Conservation (phyloP, 2,113 vertebrate genomes). For the Aspidoscelis tigris region DNA sequence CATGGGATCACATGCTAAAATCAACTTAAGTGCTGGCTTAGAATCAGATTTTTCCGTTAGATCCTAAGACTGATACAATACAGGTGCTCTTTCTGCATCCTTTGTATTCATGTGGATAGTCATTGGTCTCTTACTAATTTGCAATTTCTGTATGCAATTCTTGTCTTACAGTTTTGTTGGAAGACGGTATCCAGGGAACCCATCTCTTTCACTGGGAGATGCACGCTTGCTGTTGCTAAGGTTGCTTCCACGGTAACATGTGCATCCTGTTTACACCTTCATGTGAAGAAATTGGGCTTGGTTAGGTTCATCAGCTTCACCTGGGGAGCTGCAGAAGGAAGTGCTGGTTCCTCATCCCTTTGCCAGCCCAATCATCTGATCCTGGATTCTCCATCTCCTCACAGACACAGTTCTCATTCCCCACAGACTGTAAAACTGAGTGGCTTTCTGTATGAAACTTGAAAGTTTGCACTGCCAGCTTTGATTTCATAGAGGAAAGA, state of each 20-base stretch:
- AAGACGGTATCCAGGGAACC: conserved; percentile 73
- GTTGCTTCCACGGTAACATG: conserved; percentile 82
- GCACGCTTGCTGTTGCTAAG: conserved; percentile 75
- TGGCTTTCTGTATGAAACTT: neutral
- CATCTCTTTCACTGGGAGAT: conserved; percentile 68
- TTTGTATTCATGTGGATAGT: accelerated
- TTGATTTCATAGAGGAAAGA: conserved; percentile 15
- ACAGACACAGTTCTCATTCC: conserved; percentile 1
- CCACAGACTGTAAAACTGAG: neutral
- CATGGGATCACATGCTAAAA: neutral
- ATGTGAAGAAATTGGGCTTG: conserved; percentile 71
- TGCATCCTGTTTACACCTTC: conserved; percentile 75
- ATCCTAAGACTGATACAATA: neutral
- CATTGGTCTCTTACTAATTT: conserved; percentile 23
- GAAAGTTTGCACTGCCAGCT: neutral
- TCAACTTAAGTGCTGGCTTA: neutral
- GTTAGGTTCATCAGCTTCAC: conserved; percentile 67
- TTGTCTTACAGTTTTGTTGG: conserved; percentile 75
- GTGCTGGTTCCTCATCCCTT: conserved; percentile 36
- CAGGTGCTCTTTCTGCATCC: neutral
- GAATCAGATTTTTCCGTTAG: neutral
- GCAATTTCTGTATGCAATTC: conserved; percentile 61
- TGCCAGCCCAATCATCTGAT: conserved; percentile 1
- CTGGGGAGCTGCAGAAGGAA: conserved; percentile 55
- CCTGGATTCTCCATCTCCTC: conserved; percentile 25